phyloP scores from a whole-genome alignment of 2,888 invertebrate genomes.

The Prosopocoilus inquinatus region DNA sequence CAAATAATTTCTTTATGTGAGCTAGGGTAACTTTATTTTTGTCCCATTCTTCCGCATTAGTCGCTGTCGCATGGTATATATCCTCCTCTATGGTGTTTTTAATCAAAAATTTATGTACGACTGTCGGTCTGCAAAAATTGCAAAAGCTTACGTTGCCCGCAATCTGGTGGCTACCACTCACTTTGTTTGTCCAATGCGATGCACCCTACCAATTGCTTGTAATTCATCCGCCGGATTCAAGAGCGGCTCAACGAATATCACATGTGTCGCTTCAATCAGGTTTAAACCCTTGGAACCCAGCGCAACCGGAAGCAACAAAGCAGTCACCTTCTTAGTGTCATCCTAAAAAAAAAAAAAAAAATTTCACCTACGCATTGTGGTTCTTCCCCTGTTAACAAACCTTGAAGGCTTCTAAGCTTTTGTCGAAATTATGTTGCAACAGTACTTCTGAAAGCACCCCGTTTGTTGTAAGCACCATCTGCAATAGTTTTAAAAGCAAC shows the following conservation, averaged over 20 bases:
- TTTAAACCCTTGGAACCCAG: conserved; percentile 77
- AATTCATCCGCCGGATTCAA: conserved; percentile 70
- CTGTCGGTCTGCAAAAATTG: conserved; percentile 54
- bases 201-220: conserved; percentile 76
- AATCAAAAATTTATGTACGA: conserved; percentile 70
- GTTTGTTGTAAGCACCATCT: conserved; percentile 57
- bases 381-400: conserved; percentile 34
- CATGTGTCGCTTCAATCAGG: conserved; percentile 75
- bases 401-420: conserved; percentile 56
- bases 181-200: conserved; percentile 77
- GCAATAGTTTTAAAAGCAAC: conserved; percentile 55
- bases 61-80: conserved; percentile 55
- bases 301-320: conserved; percentile 65
- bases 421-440: conserved; percentile 26
- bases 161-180: conserved; percentile 35
- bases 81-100: conserved; percentile 69
- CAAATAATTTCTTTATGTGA: conserved; percentile 48
- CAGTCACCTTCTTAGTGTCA: conserved; percentile 48
- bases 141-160: conserved; percentile 1
- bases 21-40: conserved; percentile 49
- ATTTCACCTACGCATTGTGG: no score
- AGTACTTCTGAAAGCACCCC: conserved; percentile 45
- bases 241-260: conserved; percentile 72
- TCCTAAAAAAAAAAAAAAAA: conserved; percentile 5
- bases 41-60: conserved; percentile 47